Evolutionary conservation across 2,888 invertebrate genomes (phyloP).

Genomic region (Euphydryas editha): DNA sequence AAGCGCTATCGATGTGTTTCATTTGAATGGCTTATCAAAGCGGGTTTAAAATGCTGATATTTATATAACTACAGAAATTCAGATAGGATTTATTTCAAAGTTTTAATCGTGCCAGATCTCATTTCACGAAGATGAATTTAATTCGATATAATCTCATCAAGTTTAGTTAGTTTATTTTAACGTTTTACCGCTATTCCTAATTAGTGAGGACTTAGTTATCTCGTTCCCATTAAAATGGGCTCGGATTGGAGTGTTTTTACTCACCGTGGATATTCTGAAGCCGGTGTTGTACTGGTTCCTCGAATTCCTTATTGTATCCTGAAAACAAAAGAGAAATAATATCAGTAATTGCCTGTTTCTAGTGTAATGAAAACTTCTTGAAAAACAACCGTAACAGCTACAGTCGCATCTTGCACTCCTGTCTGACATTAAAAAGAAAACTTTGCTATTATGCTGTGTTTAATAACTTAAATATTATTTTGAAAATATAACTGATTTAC

Average conservation of each 20-base stretch:
- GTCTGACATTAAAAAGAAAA: background rate
- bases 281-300: constrained; percentile 45
- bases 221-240: constrained; percentile 45
- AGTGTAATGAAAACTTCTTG: constrained; percentile 38
- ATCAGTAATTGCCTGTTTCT: constrained; percentile 39
- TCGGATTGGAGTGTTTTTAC: constrained; percentile 45
- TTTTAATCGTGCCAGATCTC: background rate
- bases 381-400: constrained; percentile 33
- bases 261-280: constrained; percentile 61
- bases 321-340: constrained; percentile 48
- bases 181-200: constrained; percentile 29
- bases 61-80: background rate
- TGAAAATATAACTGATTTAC: background rate
- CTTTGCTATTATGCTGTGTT: background rate
- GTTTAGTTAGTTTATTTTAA: constrained; percentile 27
- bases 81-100: background rate
- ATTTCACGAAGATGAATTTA: background rate
- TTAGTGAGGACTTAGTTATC: constrained; percentile 38
- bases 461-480: constrained; percentile 6
- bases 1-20: background rate
- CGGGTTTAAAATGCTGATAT: background rate
- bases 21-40: background rate
- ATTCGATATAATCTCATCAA: background rate
- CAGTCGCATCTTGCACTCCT: constrained; percentile 8
- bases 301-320: constrained; percentile 53